phyloP scores from a whole-genome alignment of 2,888 invertebrate genomes.

The Epicampocera succincta region DNA sequence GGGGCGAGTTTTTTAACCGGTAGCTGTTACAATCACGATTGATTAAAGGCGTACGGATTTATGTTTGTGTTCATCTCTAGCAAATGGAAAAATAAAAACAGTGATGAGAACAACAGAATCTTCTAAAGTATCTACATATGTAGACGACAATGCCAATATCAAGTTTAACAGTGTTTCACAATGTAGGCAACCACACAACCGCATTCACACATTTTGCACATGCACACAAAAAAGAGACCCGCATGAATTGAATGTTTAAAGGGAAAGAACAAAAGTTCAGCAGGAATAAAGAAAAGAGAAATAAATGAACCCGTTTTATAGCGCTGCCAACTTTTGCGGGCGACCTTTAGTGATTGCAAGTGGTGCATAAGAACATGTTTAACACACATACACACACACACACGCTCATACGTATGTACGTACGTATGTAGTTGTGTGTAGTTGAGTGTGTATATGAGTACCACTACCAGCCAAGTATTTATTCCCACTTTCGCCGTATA shows the following conservation, averaged over 20 bases:
- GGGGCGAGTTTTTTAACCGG: too few species aligned
- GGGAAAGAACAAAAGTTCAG: slow-evolving; percentile 5
- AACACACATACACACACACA: not conserved
- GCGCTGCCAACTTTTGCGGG: slow-evolving; percentile 15
- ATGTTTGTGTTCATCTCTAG: too few species aligned
- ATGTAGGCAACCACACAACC: not conserved
- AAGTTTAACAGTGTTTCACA: slow-evolving; percentile 37
- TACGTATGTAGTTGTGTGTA: too few species aligned
- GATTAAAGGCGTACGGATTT: too few species aligned
- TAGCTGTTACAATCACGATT: too few species aligned
- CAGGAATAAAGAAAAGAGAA: slow-evolving; percentile 7
- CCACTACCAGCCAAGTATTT: slow-evolving; percentile 5
- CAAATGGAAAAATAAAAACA: too few species aligned
- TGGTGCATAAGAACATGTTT: not conserved
- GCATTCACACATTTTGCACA: not conserved
- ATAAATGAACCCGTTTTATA: slow-evolving; percentile 20
- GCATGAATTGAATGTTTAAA: not conserved
- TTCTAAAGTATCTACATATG: not conserved
- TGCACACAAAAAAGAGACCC: slow-evolving; percentile 10
- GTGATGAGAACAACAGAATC: too few species aligned
- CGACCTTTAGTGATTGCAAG: slow-evolving; percentile 14
- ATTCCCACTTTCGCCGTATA: slow-evolving; percentile 6
- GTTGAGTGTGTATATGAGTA: slow-evolving; percentile 3
- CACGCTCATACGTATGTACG: too few species aligned
- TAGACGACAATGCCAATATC: slow-evolving; percentile 47